These are phyloP conservation scores for Halcyon smyrnensis DNA, from an alignment of 2,797 vertebrate genomes.

Conservation along the genomic window DNA sequence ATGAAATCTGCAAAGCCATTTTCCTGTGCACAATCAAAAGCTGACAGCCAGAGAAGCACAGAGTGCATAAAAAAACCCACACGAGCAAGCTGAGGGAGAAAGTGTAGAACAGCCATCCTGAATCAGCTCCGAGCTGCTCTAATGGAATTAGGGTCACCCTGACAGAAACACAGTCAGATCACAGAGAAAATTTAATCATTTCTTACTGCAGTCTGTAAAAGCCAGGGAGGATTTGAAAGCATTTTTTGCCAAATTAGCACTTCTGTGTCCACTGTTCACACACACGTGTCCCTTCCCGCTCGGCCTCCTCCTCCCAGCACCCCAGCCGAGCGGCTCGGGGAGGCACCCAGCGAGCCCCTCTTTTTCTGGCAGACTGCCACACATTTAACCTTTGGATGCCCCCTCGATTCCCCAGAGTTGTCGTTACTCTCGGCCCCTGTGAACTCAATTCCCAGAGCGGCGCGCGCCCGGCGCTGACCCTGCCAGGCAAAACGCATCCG, in stretches of 20 bases:
- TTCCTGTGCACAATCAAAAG: conserved; percentile 55
- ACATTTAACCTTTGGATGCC: neutral
- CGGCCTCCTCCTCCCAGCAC: neutral
- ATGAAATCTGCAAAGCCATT: conserved; percentile 73
- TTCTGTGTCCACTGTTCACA: neutral
- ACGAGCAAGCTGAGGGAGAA: conserved; percentile 56
- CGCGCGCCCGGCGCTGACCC: accelerated
- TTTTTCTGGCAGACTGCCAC: neutral
- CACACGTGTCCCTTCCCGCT: neutral
- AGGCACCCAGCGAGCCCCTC: neutral
- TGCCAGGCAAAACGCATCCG: neutral
- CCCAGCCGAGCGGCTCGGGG: accelerated
- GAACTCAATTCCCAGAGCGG: neutral
- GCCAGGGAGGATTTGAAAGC: conserved; percentile 18
- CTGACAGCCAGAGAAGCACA: conserved; percentile 48
- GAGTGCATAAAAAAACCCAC: neutral
- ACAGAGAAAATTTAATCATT: conserved; percentile 85
- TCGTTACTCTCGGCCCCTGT: neutral
- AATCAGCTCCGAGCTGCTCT: conserved; percentile 72
- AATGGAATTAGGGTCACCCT: conserved; percentile 89
- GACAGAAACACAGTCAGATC: conserved; percentile 85
- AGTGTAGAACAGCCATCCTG: conserved; percentile 66
- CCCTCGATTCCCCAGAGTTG: neutral
- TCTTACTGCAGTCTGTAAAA: conserved; percentile 56
- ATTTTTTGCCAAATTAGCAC: conserved; percentile 54